Base-by-base conservation (phyloP, 2,113 vertebrate genomes). In the Megalops atlanticus region DNA sequence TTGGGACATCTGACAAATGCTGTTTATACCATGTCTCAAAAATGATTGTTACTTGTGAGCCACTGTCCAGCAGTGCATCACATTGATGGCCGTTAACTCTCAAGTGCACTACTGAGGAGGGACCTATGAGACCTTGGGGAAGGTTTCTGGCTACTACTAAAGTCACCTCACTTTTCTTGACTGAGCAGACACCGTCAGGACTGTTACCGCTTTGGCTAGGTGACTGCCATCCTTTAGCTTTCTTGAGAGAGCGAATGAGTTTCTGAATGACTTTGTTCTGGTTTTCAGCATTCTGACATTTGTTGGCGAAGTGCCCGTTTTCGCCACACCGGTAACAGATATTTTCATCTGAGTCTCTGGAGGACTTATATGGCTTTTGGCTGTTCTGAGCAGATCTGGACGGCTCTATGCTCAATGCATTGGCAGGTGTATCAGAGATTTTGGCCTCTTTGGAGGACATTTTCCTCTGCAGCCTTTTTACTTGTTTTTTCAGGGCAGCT, bases 21-120 rank as follows among this genome's bases (percentile, higher is more conserved):
- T 80, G 74, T 1, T 1, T 21, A 77, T 77, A 79, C 82, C 77
- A 83, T 5, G 64, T 49, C 31, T 84, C 82, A 77, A 80, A 84
- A 12, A 84, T 76, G 10, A 80, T 80, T 41, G 78, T 84, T 15
- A 81, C 83, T 72, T 81, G 82, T 39, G 83, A 84, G 6, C 83
- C 75, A 68, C 79, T 84, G 35, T 84, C 83, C 21, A 84, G 64
- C 24, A 84, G 11, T 41, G 80, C 76, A 15, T 40, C 43, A 78
- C 80, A 81, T 18, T 38, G 49, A 8, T 81, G 74, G 14, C 83
- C 83, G 77, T 78, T 81, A 10, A 84, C 47, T 43, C 40, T 82
- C n/a, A 84, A 68, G 4, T 45, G 54, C 43, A 81, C 77, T 40
- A 49, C 64, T 38, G 76, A 81, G 14, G 76, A 39, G 0, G 83